phyloP scores from a whole-genome alignment of 2,113 vertebrate species.

The Cygnus buccinator region DNA sequence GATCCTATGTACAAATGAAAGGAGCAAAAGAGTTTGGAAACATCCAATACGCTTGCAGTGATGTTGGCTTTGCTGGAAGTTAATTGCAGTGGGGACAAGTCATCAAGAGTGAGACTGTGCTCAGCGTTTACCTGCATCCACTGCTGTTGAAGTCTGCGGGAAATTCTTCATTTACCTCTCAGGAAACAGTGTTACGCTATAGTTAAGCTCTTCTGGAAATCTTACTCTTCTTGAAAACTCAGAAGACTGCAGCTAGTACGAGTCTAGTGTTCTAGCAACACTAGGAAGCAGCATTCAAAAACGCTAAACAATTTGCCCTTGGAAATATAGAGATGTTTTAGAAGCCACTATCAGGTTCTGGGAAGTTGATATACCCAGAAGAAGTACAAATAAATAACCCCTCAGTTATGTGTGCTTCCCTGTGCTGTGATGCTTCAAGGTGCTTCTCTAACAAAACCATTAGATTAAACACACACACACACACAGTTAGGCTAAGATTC shows the following conservation, averaged over 20 bases:
- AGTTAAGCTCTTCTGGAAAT: background rate
- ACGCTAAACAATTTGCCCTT: background rate
- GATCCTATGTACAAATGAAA: constrained; percentile 11
- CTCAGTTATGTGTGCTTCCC: fast-evolving
- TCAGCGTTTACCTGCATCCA: background rate
- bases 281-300: background rate
- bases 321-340: background rate
- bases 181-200: background rate
- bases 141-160: background rate
- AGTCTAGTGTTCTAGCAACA: background rate
- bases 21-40: background rate
- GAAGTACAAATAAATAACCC: background rate
- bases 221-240: background rate
- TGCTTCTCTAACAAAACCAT: background rate
- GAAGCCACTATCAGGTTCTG: background rate
- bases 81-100: background rate
- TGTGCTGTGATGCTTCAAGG: background rate
- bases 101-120: background rate
- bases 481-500: background rate
- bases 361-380: background rate
- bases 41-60: background rate
- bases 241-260: background rate
- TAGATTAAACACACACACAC: background rate
- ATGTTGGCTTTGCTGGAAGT: background rate
- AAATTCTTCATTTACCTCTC: background rate